A percentile compares a stretch with the other conserved stretches of the same genome.
These are phyloP conservation scores for Lymantria dispar DNA, from an alignment of 2,888 invertebrate genomes.

Conservation along the genomic window DNA sequence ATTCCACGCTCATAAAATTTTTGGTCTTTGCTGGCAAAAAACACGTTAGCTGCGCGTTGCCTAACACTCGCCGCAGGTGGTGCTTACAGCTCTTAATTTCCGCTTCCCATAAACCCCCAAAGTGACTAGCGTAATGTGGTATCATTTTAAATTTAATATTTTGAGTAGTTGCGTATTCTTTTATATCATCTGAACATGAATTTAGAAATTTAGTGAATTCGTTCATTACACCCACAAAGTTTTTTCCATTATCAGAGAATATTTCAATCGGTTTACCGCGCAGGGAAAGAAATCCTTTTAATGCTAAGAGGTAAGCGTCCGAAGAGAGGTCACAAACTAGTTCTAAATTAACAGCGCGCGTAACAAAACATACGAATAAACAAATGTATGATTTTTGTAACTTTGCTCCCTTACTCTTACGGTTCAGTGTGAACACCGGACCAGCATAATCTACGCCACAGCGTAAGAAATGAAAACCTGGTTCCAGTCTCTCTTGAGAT, in stretches of 20 bases:
- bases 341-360: background rate
- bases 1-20: no score
- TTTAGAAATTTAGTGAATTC: background rate
- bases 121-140: background rate
- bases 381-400: background rate
- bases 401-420: background rate
- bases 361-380: background rate
- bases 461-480: background rate
- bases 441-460: conserved; percentile 1
- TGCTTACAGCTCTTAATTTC: background rate
- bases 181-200: background rate
- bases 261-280: background rate
- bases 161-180: background rate
- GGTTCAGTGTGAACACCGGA: background rate
- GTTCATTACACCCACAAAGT: background rate
- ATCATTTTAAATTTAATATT: background rate
- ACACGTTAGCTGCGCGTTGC: background rate
- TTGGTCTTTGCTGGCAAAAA: no score
- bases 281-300: background rate
- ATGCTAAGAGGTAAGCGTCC: background rate
- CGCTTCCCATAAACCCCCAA: background rate
- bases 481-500: background rate
- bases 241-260: background rate
- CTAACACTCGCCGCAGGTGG: background rate
- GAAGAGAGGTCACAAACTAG: background rate